Conservation (phyloP, 2,888 invertebrate genomes). For the Hipparchia semele region DNA sequence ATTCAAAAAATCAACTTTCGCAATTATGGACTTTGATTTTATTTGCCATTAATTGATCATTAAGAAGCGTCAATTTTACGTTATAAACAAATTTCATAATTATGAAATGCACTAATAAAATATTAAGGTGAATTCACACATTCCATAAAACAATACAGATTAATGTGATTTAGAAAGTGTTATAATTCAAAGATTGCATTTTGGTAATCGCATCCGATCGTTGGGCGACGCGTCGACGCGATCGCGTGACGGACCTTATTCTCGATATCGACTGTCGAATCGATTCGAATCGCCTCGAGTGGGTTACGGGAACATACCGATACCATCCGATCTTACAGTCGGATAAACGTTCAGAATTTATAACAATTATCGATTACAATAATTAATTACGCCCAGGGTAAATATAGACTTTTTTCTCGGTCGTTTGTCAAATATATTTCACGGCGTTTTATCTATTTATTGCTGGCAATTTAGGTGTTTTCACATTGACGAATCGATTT, state of each 20-base stretch:
- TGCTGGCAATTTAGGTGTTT: conserved; percentile 69
- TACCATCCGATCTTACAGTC: conserved; percentile 21
- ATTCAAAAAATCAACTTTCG: neutral
- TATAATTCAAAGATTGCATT: conserved; percentile 41
- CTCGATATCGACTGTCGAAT: conserved; percentile 63
- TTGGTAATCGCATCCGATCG: conserved; percentile 41
- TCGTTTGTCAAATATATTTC: conserved; percentile 73
- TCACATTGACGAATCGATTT: conserved; percentile 75
- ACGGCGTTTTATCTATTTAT: conserved; percentile 64
- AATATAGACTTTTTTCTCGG: conserved; percentile 65
- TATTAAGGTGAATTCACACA: conserved; percentile 6
- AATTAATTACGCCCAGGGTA: conserved; percentile 59
- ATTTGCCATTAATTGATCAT: neutral
- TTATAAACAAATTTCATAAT: neutral
- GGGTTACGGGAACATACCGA: conserved; percentile 52
- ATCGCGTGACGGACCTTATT: conserved; percentile 64
- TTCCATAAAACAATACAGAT: conserved; percentile 16
- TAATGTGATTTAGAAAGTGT: conserved; percentile 42
- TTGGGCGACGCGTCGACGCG: conserved; percentile 19
- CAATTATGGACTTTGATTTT: neutral
- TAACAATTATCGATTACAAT: conserved; percentile 72
- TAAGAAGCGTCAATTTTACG: neutral
- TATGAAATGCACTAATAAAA: conserved; percentile 3
- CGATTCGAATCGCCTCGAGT: conserved; percentile 65
- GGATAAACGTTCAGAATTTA: conserved; percentile 62